Conservation (phyloP, 2,113 vertebrate genomes). For the Ciconia maguari region DNA sequence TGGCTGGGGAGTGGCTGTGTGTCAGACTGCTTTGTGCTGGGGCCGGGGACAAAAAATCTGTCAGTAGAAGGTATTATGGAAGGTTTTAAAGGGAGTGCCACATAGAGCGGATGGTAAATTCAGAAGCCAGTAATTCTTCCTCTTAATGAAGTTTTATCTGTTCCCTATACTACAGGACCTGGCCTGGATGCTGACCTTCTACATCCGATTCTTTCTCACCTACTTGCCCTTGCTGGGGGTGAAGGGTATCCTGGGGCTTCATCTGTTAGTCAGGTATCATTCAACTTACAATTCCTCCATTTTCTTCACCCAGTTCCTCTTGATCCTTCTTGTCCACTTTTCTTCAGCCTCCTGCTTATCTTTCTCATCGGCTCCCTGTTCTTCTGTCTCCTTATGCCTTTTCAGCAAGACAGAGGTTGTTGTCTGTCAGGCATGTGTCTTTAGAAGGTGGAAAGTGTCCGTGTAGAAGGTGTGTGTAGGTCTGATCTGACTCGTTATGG, state of each 20-base stretch:
- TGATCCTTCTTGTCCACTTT: neutral
- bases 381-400: neutral
- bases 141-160: neutral
- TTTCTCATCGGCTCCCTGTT: neutral
- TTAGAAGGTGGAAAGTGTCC: neutral
- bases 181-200: constrained; percentile 83
- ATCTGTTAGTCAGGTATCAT: constrained; percentile 75
- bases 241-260: constrained; percentile 71
- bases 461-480: neutral
- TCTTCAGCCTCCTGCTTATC: neutral
- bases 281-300: neutral
- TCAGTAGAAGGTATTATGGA: neutral
- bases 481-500: neutral
- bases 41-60: neutral
- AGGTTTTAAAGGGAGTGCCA: neutral
- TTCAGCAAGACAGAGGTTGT: neutral
- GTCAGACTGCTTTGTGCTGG: neutral
- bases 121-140: neutral
- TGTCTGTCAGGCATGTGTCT: neutral
- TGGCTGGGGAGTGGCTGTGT: neutral
- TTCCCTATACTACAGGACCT: constrained; percentile 65
- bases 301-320: neutral
- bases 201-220: constrained; percentile 70
- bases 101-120: neutral
- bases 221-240: constrained; percentile 75